phyloP scores from a whole-genome alignment of 2,113 vertebrate species.

The Alectura lathami region DNA sequence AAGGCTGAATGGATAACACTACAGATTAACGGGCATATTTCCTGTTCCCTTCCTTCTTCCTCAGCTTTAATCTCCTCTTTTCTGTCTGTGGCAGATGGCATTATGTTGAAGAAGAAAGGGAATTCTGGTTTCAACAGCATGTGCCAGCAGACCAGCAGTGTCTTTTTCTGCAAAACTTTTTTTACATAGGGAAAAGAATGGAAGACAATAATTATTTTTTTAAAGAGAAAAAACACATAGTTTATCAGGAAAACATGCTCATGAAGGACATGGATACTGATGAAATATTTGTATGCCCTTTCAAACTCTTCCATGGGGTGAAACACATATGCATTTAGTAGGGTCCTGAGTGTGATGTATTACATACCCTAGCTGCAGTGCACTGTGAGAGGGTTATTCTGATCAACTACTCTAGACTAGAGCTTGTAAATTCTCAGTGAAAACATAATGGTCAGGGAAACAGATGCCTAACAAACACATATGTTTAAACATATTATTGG shows the following conservation, averaged over 20 bases:
- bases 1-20: background rate
- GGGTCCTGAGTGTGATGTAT: background rate
- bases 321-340: background rate
- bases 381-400: background rate
- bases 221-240: background rate
- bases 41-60: background rate
- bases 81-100: conserved; percentile 20
- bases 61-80: background rate
- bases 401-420: background rate
- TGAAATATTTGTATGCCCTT: background rate
- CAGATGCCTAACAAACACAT: background rate
- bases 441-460: background rate
- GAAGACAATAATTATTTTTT: background rate
- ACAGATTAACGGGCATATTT: background rate
- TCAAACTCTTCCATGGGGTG: background rate
- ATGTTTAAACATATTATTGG: background rate
- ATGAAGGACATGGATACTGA: background rate
- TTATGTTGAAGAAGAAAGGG: background rate
- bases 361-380: background rate
- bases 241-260: background rate
- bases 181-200: background rate
- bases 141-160: background rate
- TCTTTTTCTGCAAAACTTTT: background rate
- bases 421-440: background rate
- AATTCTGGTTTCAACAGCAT: background rate